A percentile compares a stretch with the other conserved stretches of the same genome.
These are phyloP conservation scores for Protomyctophum bolini DNA, from an alignment of 2,113 vertebrate species.

Conservation along the genomic window DNA sequence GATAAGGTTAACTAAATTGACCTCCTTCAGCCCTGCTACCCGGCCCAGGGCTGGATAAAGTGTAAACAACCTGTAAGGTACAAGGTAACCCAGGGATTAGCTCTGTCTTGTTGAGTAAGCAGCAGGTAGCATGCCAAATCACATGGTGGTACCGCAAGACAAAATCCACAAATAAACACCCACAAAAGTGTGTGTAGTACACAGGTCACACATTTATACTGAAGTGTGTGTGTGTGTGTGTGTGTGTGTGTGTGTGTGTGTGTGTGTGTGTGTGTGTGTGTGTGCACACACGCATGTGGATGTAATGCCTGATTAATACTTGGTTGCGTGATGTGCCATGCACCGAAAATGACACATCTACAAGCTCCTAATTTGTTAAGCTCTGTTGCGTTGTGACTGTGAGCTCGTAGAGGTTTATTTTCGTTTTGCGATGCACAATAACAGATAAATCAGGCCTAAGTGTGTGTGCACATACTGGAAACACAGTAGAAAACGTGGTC, in stretches of 20 bases:
- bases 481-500: conserved; percentile 5
- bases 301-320: too few species aligned
- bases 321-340: too few species aligned
- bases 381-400: too few species aligned
- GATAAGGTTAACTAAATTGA: conserved; percentile 79
- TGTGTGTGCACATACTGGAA: not conserved
- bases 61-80: conserved; percentile 61
- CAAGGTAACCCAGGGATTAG: conserved; percentile 46
- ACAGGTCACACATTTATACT: not conserved
- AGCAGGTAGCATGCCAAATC: conserved; percentile 18
- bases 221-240: too few species aligned
- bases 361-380: too few species aligned
- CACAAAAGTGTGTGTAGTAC: not conserved
- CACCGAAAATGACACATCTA: too few species aligned
- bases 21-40: conserved; percentile 58
- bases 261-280: too few species aligned
- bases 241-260: too few species aligned
- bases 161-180: not conserved
- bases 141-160: not conserved
- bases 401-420: not conserved
- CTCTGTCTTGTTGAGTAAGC: conserved; percentile 29
- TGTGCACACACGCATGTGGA: too few species aligned
- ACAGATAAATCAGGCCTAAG: too few species aligned
- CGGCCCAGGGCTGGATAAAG: conserved; percentile 53
- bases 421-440: too few species aligned